These are phyloP conservation scores for Anguilla marmorata DNA, from an alignment of 2,797 vertebrate genomes.

Conservation along the genomic window DNA sequence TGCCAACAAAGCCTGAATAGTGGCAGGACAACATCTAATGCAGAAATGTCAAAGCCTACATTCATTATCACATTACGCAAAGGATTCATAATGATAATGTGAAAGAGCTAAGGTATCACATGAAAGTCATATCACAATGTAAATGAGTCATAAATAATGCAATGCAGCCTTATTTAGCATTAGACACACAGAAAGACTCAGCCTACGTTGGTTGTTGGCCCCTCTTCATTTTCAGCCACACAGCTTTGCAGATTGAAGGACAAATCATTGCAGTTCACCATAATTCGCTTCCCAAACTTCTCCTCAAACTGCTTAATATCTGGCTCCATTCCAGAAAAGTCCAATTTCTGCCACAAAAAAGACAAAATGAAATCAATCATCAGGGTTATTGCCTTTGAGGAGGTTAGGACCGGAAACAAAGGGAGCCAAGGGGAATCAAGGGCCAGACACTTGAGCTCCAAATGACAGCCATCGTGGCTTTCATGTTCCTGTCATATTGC, in stretches of 20 bases:
- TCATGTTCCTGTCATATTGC: background rate
- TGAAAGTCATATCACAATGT: background rate
- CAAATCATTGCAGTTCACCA: conserved; percentile 91
- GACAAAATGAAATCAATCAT: background rate
- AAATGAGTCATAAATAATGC: background rate
- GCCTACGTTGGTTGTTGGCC: conserved; percentile 90
- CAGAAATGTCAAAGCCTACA: too few species aligned
- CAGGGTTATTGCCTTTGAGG: background rate
- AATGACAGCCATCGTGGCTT: background rate
- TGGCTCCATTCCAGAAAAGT: conserved; percentile 86
- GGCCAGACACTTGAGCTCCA: background rate
- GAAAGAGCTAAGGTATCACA: background rate
- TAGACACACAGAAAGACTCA: background rate
- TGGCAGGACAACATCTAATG: too few species aligned
- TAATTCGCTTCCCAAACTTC: conserved; percentile 90
- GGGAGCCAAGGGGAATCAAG: background rate
- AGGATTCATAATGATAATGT: background rate
- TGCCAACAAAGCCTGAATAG: too few species aligned
- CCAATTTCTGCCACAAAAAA: conserved; percentile 79
- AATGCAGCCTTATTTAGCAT: background rate
- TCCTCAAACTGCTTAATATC: conserved; percentile 94
- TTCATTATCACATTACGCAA: background rate
- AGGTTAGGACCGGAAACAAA: background rate
- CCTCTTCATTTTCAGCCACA: conserved; percentile 91
- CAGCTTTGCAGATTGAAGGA: conserved; percentile 95